phyloP scores from a whole-genome alignment of 2,113 vertebrate genomes.

The Anarrhichthys ocellatus region DNA sequence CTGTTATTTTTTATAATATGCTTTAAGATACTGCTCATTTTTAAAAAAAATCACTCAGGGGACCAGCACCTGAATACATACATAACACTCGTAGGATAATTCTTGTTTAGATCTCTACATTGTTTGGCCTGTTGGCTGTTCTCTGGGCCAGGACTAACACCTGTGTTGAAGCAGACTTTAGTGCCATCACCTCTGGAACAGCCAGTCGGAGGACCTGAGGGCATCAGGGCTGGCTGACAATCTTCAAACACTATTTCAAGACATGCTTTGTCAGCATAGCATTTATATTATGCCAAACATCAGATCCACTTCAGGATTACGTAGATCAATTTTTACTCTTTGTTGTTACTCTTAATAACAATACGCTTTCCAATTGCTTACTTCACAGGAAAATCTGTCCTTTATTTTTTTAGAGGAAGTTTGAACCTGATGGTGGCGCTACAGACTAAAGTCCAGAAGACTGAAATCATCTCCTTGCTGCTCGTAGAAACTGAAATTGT shows the following conservation, averaged over 20 bases:
- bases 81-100: not conserved
- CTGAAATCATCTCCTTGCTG: not conserved
- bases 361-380: not conserved
- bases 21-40: not conserved
- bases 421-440: not conserved
- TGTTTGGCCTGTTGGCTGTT: constrained; percentile 9
- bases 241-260: constrained; percentile 18
- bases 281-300: constrained; percentile 27
- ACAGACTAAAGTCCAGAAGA: not conserved
- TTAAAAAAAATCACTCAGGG: not conserved
- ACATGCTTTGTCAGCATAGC: constrained; percentile 17
- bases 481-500: not conserved
- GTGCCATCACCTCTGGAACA: constrained; percentile 9
- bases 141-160: constrained; percentile 11
- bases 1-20: constrained; percentile 25
- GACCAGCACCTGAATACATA: not conserved
- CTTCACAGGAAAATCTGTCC: not conserved
- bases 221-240: constrained; percentile 37
- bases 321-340: not conserved
- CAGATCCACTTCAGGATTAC: not conserved
- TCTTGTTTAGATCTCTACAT: not conserved
- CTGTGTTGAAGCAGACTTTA: constrained; percentile 32
- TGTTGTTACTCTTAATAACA: not conserved
- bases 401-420: not conserved
- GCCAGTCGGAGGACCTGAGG: not conserved